Conservation (phyloP, 2,113 vertebrate genomes). For the Mungos mungo region DNA sequence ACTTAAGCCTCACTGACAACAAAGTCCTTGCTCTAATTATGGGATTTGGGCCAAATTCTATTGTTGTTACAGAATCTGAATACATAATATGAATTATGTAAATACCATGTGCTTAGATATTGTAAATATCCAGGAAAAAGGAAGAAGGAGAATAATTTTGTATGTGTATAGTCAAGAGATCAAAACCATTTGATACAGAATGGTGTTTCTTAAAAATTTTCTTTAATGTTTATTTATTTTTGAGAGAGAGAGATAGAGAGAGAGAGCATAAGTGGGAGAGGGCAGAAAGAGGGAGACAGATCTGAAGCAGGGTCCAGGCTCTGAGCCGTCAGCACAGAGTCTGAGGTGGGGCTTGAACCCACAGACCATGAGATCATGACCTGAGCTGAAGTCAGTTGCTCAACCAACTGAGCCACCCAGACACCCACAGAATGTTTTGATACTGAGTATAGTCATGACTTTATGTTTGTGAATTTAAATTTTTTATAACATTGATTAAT, state of each 20-base stretch:
- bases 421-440: background rate
- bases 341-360: rapidly evolving
- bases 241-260: too few relatives aligned
- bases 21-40: background rate
- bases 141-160: background rate
- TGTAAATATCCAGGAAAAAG: background rate
- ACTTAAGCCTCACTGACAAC: background rate
- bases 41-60: background rate
- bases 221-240: too few relatives aligned
- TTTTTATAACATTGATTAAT: background rate
- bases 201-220: too few relatives aligned
- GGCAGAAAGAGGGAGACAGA: too few relatives aligned
- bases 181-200: background rate
- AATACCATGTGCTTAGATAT: background rate
- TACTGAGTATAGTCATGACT: background rate
- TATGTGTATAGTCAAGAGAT: background rate
- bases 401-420: too few relatives aligned
- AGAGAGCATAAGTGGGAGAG: too few relatives aligned
- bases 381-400: too few relatives aligned
- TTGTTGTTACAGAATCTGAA: background rate
- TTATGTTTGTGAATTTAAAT: background rate
- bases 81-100: background rate
- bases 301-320: too few relatives aligned
- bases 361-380: too few relatives aligned
- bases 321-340: too few relatives aligned